Evolutionary conservation across 2,113 vertebrate species (phyloP), one percentile per base, ranked within the genome.

Genomic region (Myotis lucifugus): DNA sequence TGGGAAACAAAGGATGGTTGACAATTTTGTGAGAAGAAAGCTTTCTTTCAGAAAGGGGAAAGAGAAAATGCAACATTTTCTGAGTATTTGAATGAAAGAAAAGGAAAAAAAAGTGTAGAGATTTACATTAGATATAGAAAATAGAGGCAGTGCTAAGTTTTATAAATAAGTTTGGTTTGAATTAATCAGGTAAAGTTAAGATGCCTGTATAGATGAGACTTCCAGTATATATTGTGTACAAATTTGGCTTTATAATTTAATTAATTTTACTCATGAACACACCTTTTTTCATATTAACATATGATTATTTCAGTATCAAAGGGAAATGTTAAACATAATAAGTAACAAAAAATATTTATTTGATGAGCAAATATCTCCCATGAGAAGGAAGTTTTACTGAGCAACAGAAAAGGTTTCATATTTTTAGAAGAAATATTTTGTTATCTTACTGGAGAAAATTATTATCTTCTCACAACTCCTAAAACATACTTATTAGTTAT

Each of bases 241-340:
- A 87, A 46, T n/a, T 18, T 84, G 11, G 3, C 8, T 94, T 95
- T 10, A 61, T 50, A 70, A 89, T 61, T 93, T 90, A 96, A 92
- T 82, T 87, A 78, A 4, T 64, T 54, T 78, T 66, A 69, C 82
- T 15, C 4, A 81, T 54, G 13, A 89, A 25, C 12, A 52, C 32
- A 37, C 73, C 34, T 67, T 54, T 29, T 2, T 23, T 89, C 19
- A 64, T 46, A 69, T 50, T 73, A 40, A 1, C 40, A 2, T 23
- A 42, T 34, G 69, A 91, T 79, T 74, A 64, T 73, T 19, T 64
- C 54, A 85, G n/a, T 37, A 42, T 37, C 42, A 46, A 34, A 3
- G 21, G 3, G 25, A 32, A 46, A 59, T 59, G 7, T 82, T 85
- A 70, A 34, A 92, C 89, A 89, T 67, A 72, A 76, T 46, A 93